Evolutionary conservation across 2,797 vertebrate genomes (phyloP).

Genomic region (Knipowitschia caucasica): DNA sequence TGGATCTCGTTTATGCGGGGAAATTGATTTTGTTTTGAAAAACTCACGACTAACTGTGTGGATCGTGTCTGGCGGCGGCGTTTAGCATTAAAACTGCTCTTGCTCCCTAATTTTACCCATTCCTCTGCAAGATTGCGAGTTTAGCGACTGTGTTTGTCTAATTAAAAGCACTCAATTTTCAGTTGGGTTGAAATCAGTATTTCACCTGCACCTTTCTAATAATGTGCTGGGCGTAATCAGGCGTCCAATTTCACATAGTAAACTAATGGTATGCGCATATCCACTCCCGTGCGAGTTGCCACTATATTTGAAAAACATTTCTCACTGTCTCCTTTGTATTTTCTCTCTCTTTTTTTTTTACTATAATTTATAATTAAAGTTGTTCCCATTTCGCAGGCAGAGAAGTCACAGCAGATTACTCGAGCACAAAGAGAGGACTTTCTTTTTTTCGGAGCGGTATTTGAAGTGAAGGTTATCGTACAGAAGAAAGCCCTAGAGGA

Average conservation of each 20-base stretch:
- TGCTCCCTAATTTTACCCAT: conserved; percentile 9
- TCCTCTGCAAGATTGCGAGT: conserved; percentile 26
- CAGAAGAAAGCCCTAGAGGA: conserved; percentile 25
- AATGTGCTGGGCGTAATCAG: conserved; percentile 64
- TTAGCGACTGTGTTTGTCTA: conserved; percentile 41
- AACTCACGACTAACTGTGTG: conserved; percentile 1
- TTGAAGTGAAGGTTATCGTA: conserved; percentile 53
- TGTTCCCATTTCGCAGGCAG: conserved; percentile 18
- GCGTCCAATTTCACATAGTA: conserved; percentile 65
- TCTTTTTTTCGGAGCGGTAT: conserved; percentile 27
- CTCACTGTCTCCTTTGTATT: not conserved
- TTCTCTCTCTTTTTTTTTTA: conserved; percentile 6
- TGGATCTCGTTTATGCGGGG: not conserved
- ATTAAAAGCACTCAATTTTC: conserved; percentile 49
- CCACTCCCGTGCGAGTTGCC: conserved; percentile 26
- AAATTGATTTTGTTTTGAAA: not conserved
- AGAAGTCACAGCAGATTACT: conserved; percentile 38
- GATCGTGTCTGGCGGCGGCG: not conserved
- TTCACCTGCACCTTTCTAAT: conserved; percentile 50
- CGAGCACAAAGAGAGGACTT: conserved; percentile 36
- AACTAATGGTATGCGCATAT: conserved; percentile 61
- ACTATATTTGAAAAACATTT: conserved; percentile 17
- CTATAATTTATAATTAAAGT: too few relatives aligned
- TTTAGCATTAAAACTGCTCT: conserved; percentile 7
- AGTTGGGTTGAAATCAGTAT: conserved; percentile 37